Conservation (phyloP, 2,113 vertebrate genomes). For the Rissa tridactyla region DNA sequence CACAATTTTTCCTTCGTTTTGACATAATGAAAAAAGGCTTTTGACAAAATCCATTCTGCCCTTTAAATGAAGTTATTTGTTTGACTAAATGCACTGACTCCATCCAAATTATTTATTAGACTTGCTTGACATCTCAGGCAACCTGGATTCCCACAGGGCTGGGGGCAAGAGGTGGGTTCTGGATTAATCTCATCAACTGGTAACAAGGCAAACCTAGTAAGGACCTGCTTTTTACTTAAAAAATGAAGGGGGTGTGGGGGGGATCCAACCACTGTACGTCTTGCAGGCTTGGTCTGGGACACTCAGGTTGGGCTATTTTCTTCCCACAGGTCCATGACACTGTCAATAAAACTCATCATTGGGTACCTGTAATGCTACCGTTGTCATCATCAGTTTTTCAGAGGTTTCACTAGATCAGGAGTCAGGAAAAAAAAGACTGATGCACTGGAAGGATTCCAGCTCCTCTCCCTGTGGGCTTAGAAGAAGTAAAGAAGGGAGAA, state of each 20-base stretch:
- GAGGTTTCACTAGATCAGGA: not conserved
- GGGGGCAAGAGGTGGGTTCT: not conserved
- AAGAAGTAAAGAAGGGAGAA: not conserved
- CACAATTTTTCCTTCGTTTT: constrained; percentile 45
- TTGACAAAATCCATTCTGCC: constrained; percentile 70
- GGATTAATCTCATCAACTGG: not conserved
- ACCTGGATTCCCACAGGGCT: constrained; percentile 21
- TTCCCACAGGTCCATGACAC: not conserved
- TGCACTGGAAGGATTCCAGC: not conserved
- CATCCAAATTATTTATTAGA: constrained; percentile 59
- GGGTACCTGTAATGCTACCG: not conserved
- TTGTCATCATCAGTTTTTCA: not conserved
- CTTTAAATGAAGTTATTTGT: constrained; percentile 72
- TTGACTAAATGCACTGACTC: constrained; percentile 64
- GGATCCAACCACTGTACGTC: not conserved
- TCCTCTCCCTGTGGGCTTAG: not conserved
- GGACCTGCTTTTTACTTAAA: not conserved
- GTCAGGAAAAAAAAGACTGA: not conserved
- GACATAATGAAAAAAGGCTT: constrained; percentile 67
- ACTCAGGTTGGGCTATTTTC: not conserved
- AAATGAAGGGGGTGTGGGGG: fast-evolving
- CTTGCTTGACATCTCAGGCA: constrained; percentile 24
- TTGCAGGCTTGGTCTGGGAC: not conserved
- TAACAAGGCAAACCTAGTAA: not conserved
- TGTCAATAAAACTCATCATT: not conserved